Base-by-base conservation (phyloP, 2,113 vertebrate species). In the Tonatia bakeri region DNA sequence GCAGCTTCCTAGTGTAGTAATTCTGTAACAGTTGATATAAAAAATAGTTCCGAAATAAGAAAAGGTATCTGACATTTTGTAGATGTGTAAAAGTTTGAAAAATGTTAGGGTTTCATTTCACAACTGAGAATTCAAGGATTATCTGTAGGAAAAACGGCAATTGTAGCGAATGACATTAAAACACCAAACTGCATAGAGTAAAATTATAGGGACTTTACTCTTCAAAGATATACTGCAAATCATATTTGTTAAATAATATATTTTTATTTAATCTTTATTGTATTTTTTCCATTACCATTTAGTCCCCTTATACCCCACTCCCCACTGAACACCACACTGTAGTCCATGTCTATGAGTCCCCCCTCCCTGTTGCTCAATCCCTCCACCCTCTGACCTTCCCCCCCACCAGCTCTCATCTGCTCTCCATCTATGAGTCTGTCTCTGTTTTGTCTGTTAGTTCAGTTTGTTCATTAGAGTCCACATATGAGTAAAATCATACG, bases 171-270 rank as follows among this genome's bases (percentile, higher is more conserved):
- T 69, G 20, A 40, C 40, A 56, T 26, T 45, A 28, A 75, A 89
- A 73, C 38, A 67, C n/a, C 54, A 73, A 33, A 72, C 70, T 89
- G 47, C 12, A 59, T 80, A 52, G 9, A 82, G 38, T 86, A 79
- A 87, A 92, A 24, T 47, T 77, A n/a, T 1, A 79, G 43, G 47
- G 61, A 80, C 19, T 89, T 87, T 82, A 82, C 13, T 76, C 61
- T 84, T 91, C 36, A 47, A 85, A 50, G 85, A 80, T 95, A 77
- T 93, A 94, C 89, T 84, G 22, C 28, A 93, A 75, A 69, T 83
- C 69, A 91, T 16, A 16, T 79, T 89, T 96, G 24, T 64, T 10
- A 26, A 59, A 26, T 59, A 59, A 59, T 26, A 4, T 59, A 59
- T 59, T 56, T 24, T 24, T 54, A 19, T 20, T 56, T 56, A 20